Evolutionary conservation across 1,140 invertebrate species (phyloP).

Genomic region (Bombus pyrosoma): DNA sequence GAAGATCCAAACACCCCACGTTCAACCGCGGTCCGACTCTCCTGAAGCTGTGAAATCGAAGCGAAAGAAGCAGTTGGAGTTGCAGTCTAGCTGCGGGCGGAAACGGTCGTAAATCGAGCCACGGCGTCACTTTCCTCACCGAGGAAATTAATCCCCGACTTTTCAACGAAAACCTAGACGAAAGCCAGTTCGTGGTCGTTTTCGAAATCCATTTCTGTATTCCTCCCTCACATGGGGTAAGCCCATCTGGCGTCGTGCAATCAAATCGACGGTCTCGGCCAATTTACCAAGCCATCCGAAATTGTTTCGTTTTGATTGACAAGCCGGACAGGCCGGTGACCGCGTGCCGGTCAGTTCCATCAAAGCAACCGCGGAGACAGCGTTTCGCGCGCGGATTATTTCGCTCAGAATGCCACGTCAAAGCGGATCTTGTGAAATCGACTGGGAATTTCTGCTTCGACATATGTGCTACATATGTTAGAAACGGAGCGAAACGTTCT

Average conservation of each 20-base stretch:
- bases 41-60: neutral
- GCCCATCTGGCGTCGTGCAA: constrained; percentile 46
- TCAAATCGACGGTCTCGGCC: constrained; percentile 41
- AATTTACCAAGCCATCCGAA: constrained; percentile 46
- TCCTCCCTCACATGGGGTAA: neutral
- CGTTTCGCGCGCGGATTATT: constrained; percentile 12
- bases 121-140: too few species aligned
- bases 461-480: neutral
- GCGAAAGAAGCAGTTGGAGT: neutral
- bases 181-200: neutral
- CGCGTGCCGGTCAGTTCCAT: constrained; percentile 17
- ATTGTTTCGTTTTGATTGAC: constrained; percentile 67
- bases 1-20: too few species aligned
- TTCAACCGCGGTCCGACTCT: too few species aligned
- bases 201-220: constrained; percentile 54
- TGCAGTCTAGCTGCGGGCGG: neutral
- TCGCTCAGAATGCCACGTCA: neutral
- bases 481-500: neutral
- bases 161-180: neutral
- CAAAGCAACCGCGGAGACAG: constrained; percentile 18
- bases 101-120: neutral
- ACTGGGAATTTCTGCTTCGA: neutral
- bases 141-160: neutral
- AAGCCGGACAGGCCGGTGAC: constrained; percentile 11
- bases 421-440: constrained; percentile 5